phyloP scores from a whole-genome alignment of 2,113 vertebrate genomes.

The Octodon degus region DNA sequence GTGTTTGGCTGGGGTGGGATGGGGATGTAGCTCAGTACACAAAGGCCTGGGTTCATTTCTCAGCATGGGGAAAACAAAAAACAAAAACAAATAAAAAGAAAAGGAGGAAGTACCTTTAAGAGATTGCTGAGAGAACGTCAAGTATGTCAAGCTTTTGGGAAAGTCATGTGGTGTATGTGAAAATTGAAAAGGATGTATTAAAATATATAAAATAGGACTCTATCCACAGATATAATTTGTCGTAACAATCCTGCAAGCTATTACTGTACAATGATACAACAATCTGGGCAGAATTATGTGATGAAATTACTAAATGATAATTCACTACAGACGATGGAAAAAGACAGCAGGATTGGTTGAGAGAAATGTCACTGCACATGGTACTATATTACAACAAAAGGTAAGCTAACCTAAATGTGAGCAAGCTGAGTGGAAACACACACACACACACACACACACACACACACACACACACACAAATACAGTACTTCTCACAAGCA shows the following conservation, averaged over 20 bases:
- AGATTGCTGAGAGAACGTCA: neutral
- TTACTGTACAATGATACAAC: neutral
- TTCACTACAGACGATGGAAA: neutral
- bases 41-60: neutral
- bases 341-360: neutral
- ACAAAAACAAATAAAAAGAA: neutral
- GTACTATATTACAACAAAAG: neutral
- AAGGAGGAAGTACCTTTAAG: neutral
- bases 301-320: neutral
- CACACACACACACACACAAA: no score
- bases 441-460: no score
- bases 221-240: neutral
- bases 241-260: neutral
- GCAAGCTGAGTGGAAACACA: neutral
- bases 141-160: conserved; percentile 25
- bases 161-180: neutral
- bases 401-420: conserved; percentile 9
- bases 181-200: conserved; percentile 40
- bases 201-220: conserved; percentile 26
- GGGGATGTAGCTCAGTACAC: neutral
- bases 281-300: neutral
- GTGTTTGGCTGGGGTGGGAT: neutral
- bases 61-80: neutral
- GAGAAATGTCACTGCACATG: neutral
- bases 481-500: conserved; percentile 36